Base-by-base conservation (phyloP, 2,888 invertebrate genomes). In the Hedychridium roseum region DNA sequence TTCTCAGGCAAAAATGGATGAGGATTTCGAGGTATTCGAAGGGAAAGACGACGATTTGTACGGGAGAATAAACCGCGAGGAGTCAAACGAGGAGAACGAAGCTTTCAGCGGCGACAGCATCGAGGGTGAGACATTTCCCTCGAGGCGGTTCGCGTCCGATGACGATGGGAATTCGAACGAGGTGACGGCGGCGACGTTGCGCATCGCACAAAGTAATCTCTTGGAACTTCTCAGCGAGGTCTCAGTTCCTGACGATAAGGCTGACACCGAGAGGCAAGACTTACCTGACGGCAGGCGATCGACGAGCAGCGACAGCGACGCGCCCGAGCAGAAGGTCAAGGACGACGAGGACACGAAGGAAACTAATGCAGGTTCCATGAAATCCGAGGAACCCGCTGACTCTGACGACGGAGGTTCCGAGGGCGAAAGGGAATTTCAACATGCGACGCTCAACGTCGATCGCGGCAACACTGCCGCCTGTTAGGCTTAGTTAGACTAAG, bases 241-340 rank as follows among this genome's bases (percentile, higher is more conserved):
- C 43, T 60, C 64, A 64, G 65, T 68, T 66, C 60, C 65, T 65
- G 66, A 69, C 17, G 59, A 59, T 54, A 69, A 69, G 69, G 65
- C 68, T 68, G 67, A 70, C 30, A 58, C 57, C 57, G 64, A 68
- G 63, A 64, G 62, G 62, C 66, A 68, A 68, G 68, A 68, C 68
- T 68, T 66, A 68, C 39, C 50, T 47, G 56, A 64, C 55, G 60
- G 52, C 57, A 54, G 58, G 34, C 43, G 49, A 38, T 57, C 51
- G n/a, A 49, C 56, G 43, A 53, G 47, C 43, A 52, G 45, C 42
- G 35, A 40, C 21, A 60, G 64, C 27, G 57, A 57, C 23, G 51
- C 49, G 34, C 55, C 59, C 18, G 55, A 60, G 35, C 55, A 55
- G 52, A n/a, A n/a, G n/a, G 55, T 52, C 2, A 56, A 52, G 46